Percentiles rank a stretch among this genome's conserved stretches.
Evolutionary conservation across 2,888 invertebrate species (phyloP).

Genomic region (Buathra laborator): DNA sequence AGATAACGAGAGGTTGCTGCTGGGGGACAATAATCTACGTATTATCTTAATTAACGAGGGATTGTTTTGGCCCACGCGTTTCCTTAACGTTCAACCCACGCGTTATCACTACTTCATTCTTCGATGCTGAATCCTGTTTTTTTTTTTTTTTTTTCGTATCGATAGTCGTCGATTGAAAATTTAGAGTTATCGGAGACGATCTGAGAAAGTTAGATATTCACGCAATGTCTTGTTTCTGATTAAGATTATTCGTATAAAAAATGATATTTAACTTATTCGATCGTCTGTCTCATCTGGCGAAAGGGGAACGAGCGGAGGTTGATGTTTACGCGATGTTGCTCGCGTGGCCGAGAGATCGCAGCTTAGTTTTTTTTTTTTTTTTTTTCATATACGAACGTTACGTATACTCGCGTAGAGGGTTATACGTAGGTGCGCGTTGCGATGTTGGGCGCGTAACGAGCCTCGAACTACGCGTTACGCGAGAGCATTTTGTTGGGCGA

Average conservation of each 20-base stretch:
- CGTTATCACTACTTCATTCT: conserved; percentile 56
- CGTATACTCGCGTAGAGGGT: conserved; percentile 36
- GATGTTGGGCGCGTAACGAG: conserved; percentile 60
- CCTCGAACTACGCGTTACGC: conserved; percentile 57
- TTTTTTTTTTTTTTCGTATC: conserved; percentile 26
- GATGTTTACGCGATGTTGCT: conserved; percentile 73
- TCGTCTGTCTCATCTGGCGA: conserved; percentile 20
- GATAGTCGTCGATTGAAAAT: conserved; percentile 19
- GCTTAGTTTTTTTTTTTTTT: neutral
- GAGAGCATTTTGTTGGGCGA: conserved; percentile 56
- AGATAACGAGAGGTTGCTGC: conserved; percentile 60
- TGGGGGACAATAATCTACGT: conserved; percentile 77
- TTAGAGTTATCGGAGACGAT: conserved; percentile 38
- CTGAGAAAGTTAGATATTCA: conserved; percentile 39
- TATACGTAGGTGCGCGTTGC: conserved; percentile 56
- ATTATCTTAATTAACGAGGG: conserved; percentile 83
- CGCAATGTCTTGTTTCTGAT: conserved; percentile 6
- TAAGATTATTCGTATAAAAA: neutral
- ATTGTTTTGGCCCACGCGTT: conserved; percentile 82
- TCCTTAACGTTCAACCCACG: conserved; percentile 64
- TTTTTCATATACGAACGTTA: conserved; percentile 29
- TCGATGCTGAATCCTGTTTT: conserved; percentile 42
- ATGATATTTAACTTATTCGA: conserved; percentile 29
- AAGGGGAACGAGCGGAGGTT: conserved; percentile 76
- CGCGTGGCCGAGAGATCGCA: conserved; percentile 31